Conservation (phyloP, 2,113 vertebrate species). For the Sisor rabdophorus region DNA sequence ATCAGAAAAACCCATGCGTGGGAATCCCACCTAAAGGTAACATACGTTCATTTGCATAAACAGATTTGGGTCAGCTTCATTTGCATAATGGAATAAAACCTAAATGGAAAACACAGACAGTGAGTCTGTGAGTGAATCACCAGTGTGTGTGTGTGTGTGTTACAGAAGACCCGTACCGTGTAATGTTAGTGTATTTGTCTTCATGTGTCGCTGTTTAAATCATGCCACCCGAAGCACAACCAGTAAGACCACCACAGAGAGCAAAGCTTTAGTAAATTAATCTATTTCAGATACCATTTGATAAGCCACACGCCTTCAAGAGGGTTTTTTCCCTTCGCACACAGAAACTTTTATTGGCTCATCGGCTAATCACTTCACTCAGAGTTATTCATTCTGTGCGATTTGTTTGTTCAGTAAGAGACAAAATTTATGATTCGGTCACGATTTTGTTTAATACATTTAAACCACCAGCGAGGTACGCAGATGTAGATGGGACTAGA, state of each 20-base stretch:
- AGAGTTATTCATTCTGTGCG: constrained; percentile 14
- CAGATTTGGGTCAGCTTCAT: constrained; percentile 71
- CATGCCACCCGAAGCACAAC: constrained; percentile 37
- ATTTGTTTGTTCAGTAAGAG: constrained; percentile 26
- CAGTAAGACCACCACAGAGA: constrained; percentile 23
- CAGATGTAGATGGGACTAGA: constrained; percentile 42
- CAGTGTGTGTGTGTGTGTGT: constrained; percentile 51
- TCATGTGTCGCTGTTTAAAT: constrained; percentile 45
- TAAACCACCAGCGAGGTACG: constrained; percentile 29
- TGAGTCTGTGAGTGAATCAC: constrained; percentile 64
- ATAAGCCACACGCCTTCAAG: constrained; percentile 10
- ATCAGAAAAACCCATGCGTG: constrained; percentile 55
- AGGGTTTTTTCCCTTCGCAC: background rate
- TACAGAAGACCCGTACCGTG: constrained; percentile 54
- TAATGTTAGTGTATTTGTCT: constrained; percentile 57
- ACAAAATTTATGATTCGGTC: constrained; percentile 19
- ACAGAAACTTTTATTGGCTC: constrained; percentile 19
- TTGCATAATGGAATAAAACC: constrained; percentile 72
- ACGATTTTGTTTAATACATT: constrained; percentile 20
- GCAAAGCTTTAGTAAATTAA: constrained; percentile 20
- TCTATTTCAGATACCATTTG: constrained; percentile 17
- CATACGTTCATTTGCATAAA: constrained; percentile 71
- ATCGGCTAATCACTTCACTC: constrained; percentile 27
- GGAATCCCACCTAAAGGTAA: constrained; percentile 65
- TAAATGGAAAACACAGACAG: constrained; percentile 51